Percentiles rank a stretch among this genome's conserved stretches.
Evolutionary conservation across 1,140 invertebrate genomes (phyloP).

Genomic region (Polypedilum pembai): DNA sequence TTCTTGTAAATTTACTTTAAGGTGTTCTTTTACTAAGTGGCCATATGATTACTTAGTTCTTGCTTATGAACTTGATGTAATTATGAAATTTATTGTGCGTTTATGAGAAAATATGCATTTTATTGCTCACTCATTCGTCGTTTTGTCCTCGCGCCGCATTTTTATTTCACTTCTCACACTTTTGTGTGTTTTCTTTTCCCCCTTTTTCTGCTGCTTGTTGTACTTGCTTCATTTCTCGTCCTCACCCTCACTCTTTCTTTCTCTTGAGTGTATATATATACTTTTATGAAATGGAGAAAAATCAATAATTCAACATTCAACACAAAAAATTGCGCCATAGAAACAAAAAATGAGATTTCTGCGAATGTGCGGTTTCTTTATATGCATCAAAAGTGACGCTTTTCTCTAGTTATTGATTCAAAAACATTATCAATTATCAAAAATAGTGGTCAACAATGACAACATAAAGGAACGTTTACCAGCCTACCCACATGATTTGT

Average conservation of each 20-base stretch:
- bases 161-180: neutral
- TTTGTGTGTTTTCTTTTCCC: neutral
- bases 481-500: neutral
- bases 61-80: neutral
- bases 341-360: constrained; percentile 18
- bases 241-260: no score
- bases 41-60: neutral
- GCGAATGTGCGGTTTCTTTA: neutral
- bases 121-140: neutral
- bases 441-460: no score
- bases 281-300: neutral
- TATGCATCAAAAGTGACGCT: neutral
- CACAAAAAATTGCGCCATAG: constrained; percentile 14
- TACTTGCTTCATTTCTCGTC: neutral
- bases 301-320: constrained; percentile 19
- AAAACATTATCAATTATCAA: no score
- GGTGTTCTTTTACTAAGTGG: neutral
- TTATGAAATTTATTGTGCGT: neutral
- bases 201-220: neutral
- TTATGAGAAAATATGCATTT: neutral
- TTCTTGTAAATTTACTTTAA: neutral
- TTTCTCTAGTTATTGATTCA: neutral
- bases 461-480: no score
- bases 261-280: neutral
- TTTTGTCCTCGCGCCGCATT: no score